Percentiles rank a stretch among this genome's conserved stretches.
phyloP scores from a whole-genome alignment of 1,140 invertebrate genomes.

The Megalonaias nervosa region DNA sequence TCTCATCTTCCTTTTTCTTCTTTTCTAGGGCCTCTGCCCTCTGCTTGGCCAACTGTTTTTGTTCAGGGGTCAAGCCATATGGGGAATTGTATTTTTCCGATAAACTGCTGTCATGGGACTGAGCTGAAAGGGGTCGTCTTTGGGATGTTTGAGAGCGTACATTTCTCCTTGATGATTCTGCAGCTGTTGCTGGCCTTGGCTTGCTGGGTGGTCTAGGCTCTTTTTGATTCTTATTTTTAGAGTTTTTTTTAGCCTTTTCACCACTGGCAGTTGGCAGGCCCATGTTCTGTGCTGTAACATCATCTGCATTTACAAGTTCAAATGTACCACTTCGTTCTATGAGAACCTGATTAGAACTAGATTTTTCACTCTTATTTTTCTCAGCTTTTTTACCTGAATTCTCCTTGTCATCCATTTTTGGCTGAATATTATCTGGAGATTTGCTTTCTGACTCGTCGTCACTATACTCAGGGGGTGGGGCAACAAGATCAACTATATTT shows the following conservation, averaged over 20 bases:
- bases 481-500: slow-evolving; percentile 63
- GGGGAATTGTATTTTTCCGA: slow-evolving; percentile 57
- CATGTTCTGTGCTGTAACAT: slow-evolving; percentile 51
- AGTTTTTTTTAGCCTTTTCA: slow-evolving; percentile 36
- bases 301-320: slow-evolving; percentile 58
- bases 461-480: slow-evolving; percentile 57
- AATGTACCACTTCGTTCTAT: slow-evolving; percentile 68
- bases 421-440: slow-evolving; percentile 7
- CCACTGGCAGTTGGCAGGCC: slow-evolving; percentile 26
- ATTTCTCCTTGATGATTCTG: slow-evolving; percentile 25
- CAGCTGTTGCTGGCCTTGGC: slow-evolving; percentile 51
- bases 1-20: slow-evolving; percentile 39
- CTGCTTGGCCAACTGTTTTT: slow-evolving; percentile 47
- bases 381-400: slow-evolving; percentile 16
- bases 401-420: neutral
- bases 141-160: slow-evolving; percentile 28
- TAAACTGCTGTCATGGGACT: slow-evolving; percentile 7
- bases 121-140: slow-evolving; percentile 41
- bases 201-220: slow-evolving; percentile 51
- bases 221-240: slow-evolving; percentile 16
- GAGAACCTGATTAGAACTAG: slow-evolving; percentile 48
- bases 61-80: slow-evolving; percentile 57
- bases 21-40: slow-evolving; percentile 45
- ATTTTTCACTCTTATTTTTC: slow-evolving; percentile 28
- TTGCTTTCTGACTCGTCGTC: slow-evolving; percentile 50